A percentile compares a stretch with the other conserved stretches of the same genome.
phyloP scores from a whole-genome alignment of 2,888 invertebrate species.

The Heliothis peltigera region DNA sequence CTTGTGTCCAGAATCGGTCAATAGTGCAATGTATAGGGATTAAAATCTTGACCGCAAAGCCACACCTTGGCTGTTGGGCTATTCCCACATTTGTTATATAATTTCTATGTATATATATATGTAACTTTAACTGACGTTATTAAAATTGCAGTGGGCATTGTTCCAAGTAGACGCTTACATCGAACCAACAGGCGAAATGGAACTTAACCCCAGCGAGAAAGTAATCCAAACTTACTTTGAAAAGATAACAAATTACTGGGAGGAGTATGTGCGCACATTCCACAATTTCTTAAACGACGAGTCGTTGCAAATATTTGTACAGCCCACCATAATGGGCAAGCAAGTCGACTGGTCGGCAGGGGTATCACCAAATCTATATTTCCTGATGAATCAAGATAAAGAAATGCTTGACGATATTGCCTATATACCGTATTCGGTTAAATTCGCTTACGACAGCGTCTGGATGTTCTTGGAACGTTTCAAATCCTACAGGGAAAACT shows the following conservation, averaged over 20 bases:
- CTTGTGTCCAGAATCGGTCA: no score
- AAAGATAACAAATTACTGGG: slow-evolving; percentile 91
- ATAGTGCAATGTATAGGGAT: no score
- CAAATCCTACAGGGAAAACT: slow-evolving; percentile 91
- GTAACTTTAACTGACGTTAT: not conserved
- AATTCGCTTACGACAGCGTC: slow-evolving; percentile 91
- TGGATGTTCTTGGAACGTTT: slow-evolving; percentile 92
- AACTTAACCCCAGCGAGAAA: slow-evolving; percentile 91
- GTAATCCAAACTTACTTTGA: slow-evolving; percentile 90
- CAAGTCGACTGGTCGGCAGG: slow-evolving; percentile 94
- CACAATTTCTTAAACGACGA: slow-evolving; percentile 93
- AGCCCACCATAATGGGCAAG: slow-evolving; percentile 95
- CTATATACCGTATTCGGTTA: slow-evolving; percentile 90
- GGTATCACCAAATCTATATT: slow-evolving; percentile 92
- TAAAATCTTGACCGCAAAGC: no score
- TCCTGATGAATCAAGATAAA: slow-evolving; percentile 92
- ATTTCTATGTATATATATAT: not conserved
- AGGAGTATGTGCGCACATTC: slow-evolving; percentile 92
- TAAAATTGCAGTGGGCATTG: slow-evolving; percentile 88
- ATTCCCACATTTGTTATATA: not conserved
- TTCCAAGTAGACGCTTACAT: slow-evolving; percentile 90
- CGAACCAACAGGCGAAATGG: slow-evolving; percentile 77
- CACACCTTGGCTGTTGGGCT: no score
- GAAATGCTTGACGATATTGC: slow-evolving; percentile 88
- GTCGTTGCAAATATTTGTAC: slow-evolving; percentile 93